These are phyloP conservation scores for Saccostrea glomerata DNA, from an alignment of 1,140 invertebrate species.

Conservation along the genomic window DNA sequence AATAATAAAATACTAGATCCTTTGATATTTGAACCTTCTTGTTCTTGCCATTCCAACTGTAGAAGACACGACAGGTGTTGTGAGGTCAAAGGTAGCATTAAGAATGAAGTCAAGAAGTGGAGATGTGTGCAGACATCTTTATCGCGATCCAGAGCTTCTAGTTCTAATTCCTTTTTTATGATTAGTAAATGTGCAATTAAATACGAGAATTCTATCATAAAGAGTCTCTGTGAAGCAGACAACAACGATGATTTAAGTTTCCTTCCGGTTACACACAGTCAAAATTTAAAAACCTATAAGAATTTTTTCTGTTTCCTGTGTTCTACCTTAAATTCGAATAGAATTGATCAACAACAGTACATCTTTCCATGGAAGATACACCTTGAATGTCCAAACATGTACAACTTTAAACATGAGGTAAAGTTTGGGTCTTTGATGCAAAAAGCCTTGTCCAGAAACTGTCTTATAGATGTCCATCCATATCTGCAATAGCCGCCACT, in stretches of 20 bases:
- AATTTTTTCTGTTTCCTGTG: constrained; percentile 2
- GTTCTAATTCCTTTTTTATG: background rate
- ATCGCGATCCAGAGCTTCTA: background rate
- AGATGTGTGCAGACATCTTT: background rate
- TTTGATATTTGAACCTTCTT: too few species aligned
- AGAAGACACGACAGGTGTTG: background rate
- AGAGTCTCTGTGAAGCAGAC: background rate
- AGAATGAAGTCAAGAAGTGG: background rate
- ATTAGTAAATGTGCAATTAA: background rate
- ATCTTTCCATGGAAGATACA: background rate
- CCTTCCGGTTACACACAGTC: background rate
- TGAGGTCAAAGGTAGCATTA: background rate
- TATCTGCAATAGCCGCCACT: background rate
- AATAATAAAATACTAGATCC: too few species aligned
- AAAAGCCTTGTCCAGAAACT: background rate
- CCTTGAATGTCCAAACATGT: background rate
- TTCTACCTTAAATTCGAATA: background rate
- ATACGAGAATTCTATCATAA: background rate
- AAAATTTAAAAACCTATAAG: background rate
- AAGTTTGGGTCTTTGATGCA: background rate
- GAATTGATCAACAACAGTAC: background rate
- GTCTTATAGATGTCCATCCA: background rate
- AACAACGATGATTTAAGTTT: background rate
- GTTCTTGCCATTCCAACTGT: background rate
- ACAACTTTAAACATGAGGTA: background rate